Evolutionary conservation across 2,888 invertebrate genomes (phyloP).

Genomic region (Abscondita cerata): DNA sequence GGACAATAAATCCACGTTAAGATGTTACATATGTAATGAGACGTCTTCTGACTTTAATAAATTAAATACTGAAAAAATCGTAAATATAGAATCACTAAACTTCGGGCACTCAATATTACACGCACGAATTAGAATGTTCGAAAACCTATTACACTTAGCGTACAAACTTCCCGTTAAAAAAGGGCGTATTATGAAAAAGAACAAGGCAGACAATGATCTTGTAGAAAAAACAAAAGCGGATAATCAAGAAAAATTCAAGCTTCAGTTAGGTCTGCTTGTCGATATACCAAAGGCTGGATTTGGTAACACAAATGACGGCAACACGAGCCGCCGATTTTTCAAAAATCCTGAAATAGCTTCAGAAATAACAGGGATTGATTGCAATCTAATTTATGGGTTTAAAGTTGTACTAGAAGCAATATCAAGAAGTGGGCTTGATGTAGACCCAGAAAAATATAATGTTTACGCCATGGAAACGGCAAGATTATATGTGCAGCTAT

Average conservation of each 20-base stretch:
- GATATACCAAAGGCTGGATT: no score
- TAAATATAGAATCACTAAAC: constrained; percentile 38
- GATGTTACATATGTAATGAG: no score
- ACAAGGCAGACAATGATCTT: constrained; percentile 13
- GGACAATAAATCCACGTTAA: no score
- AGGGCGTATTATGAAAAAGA: constrained; percentile 2
- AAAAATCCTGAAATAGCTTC: constrained; percentile 36
- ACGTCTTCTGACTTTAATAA: no score
- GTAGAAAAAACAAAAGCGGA: constrained; percentile 27
- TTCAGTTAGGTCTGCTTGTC: no score
- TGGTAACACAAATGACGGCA: no score
- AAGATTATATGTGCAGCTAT: constrained; percentile 41
- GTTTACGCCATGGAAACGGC: no score
- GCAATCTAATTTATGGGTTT: constrained; percentile 42
- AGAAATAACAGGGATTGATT: constrained; percentile 47
- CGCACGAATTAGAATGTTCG: constrained; percentile 45
- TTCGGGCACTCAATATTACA: constrained; percentile 48
- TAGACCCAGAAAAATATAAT: constrained; percentile 11
- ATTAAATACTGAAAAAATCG: no score
- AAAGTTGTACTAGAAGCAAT: no score
- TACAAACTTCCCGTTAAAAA: constrained; percentile 44
- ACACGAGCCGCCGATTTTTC: constrained; percentile 37
- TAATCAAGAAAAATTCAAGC: constrained; percentile 39
- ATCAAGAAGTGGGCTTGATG: constrained; percentile 20
- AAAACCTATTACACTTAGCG: constrained; percentile 46